Percentiles rank a stretch among this genome's conserved stretches.
phyloP scores from a whole-genome alignment of 2,113 vertebrate species.

The Trachemys scripta region DNA sequence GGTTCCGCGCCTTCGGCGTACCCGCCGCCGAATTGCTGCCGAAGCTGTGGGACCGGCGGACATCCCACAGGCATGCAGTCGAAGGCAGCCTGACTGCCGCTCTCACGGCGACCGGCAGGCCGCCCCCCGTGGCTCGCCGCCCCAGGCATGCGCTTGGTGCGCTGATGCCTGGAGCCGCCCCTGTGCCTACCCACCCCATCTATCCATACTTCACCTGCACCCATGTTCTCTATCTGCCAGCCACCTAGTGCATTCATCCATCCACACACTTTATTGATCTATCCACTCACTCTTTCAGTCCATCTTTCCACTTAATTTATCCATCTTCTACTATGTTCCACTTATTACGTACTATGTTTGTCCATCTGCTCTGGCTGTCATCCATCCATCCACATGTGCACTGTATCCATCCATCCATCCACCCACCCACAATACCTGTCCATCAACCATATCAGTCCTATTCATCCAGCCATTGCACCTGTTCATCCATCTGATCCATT shows the following conservation, averaged over 20 bases:
- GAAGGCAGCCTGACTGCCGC: no score
- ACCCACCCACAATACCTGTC: background rate
- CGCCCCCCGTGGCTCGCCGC: no score
- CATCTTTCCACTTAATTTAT: background rate
- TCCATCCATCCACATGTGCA: accelerated
- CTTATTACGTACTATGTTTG: background rate
- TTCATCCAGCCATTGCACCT: conserved; percentile 16
- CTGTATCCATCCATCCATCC: background rate
- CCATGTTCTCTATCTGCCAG: no score
- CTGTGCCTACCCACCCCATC: background rate
- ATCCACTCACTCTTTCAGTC: background rate
- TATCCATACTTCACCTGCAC: background rate
- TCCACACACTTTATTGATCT: conserved; percentile 7
- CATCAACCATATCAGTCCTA: conserved; percentile 19
- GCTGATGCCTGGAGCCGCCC: no score
- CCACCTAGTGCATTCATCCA: background rate
- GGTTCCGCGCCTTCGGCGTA: no score
- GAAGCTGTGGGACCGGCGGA: no score
- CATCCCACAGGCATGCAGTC: no score
- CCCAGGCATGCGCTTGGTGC: no score
- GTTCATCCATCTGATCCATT: background rate
- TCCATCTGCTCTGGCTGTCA: background rate
- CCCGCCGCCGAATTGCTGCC: no score
- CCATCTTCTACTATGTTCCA: background rate
- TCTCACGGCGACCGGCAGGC: no score